These are phyloP conservation scores for Cerastoderma edule DNA, from an alignment of 2,888 invertebrate genomes.

Conservation along the genomic window DNA sequence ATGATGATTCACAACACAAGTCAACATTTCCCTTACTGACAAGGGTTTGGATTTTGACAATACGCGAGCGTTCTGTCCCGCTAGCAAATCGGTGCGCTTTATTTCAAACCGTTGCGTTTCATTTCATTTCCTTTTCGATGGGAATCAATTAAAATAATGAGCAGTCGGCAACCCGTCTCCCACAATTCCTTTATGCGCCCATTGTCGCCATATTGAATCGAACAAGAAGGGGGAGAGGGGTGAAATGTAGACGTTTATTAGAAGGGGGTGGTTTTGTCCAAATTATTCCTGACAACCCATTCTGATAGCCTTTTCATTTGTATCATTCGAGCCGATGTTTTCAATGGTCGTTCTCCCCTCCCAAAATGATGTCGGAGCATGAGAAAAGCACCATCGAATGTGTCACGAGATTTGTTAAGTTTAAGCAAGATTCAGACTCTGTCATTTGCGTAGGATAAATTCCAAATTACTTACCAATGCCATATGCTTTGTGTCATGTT, in stretches of 20 bases:
- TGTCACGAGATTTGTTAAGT: too few relatives aligned
- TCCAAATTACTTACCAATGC: too few relatives aligned
- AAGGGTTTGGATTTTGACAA: conserved; percentile 18
- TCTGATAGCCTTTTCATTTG: conserved; percentile 39
- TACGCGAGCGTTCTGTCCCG: conserved; percentile 17
- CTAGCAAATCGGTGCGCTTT: conserved; percentile 28
- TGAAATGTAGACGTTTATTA: conserved; percentile 41
- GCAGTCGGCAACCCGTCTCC: conserved; percentile 38
- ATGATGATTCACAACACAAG: conserved; percentile 52
- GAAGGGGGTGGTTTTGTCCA: conserved; percentile 49
- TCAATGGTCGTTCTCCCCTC: conserved; percentile 34
- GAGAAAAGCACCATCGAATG: too few relatives aligned
- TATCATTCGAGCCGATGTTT: conserved; percentile 34
- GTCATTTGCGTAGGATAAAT: too few relatives aligned
- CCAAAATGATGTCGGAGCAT: too few relatives aligned
- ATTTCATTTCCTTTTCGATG: conserved; percentile 29
- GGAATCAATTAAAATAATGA: conserved; percentile 48
- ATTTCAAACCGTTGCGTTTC: conserved; percentile 29
- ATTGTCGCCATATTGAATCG: conserved; percentile 41
- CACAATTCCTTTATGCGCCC: conserved; percentile 31
- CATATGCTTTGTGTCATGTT: too few relatives aligned
- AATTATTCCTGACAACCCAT: conserved; percentile 41
- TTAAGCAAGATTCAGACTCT: too few relatives aligned
- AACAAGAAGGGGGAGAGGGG: conserved; percentile 25
- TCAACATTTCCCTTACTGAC: conserved; percentile 27